A percentile compares a stretch with the other conserved stretches of the same genome.
Conservation (phyloP, 2,797 vertebrate genomes). For the Poecilia picta region DNA sequence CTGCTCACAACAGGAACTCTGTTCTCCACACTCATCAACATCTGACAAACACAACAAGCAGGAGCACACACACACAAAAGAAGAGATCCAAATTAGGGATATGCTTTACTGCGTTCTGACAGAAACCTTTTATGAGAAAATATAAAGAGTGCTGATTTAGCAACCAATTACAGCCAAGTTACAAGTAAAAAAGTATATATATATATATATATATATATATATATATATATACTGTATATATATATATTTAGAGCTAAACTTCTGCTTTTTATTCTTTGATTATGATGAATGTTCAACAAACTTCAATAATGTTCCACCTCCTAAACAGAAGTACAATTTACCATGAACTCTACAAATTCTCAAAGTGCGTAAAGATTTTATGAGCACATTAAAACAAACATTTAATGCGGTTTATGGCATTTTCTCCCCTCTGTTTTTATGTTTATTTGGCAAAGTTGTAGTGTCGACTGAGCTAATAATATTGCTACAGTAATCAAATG, state of each 20-base stretch:
- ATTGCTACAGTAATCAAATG: neutral
- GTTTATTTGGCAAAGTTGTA: neutral
- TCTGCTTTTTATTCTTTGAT: neutral
- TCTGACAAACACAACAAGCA: conserved; percentile 79
- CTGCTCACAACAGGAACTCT: conserved; percentile 89
- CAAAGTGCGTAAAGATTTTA: neutral
- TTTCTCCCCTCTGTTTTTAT: neutral
- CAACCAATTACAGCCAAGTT: conserved; percentile 14
- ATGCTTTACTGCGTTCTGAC: conserved; percentile 11
- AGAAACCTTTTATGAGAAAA: conserved; percentile 16
- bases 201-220: no score
- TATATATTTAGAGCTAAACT: neutral
- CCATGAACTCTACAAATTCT: neutral
- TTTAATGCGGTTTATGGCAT: neutral
- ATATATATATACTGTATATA: no score
- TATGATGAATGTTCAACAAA: neutral
- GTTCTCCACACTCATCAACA: conserved; percentile 85
- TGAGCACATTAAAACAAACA: neutral
- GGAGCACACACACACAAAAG: conserved; percentile 10
- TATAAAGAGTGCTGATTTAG: conserved; percentile 32
- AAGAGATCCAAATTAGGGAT: conserved; percentile 6
- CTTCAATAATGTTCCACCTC: neutral
- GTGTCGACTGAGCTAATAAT: neutral
- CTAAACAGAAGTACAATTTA: conserved; percentile 9
- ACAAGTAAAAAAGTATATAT: neutral